Evolutionary conservation across 1,140 invertebrate species (phyloP).

Genomic region (Trissolcus basalis): DNA sequence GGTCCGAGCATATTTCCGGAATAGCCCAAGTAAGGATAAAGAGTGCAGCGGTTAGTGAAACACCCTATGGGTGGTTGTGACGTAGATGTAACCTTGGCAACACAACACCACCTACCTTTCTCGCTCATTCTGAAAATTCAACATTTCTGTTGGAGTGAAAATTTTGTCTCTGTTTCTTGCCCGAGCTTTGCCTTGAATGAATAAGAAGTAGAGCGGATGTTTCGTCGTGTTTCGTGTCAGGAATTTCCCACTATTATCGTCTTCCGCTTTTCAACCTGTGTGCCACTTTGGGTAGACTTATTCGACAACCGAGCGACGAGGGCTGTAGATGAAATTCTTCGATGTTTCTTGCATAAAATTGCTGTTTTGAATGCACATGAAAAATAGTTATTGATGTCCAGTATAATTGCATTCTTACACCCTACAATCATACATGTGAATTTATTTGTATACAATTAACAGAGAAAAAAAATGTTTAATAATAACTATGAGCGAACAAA

Average conservation of each 20-base stretch:
- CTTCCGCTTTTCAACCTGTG: constrained; percentile 16
- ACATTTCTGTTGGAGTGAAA: constrained; percentile 35
- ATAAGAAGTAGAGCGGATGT: constrained; percentile 63
- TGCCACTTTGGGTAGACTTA: constrained; percentile 21
- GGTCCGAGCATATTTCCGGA: constrained; percentile 31
- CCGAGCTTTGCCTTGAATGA: constrained; percentile 51
- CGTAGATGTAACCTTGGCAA: constrained; percentile 72
- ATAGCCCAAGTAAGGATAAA: constrained; percentile 45
- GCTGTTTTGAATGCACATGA: background rate
- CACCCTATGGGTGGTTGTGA: constrained; percentile 65
- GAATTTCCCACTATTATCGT: constrained; percentile 16
- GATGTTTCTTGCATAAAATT: constrained; percentile 3
- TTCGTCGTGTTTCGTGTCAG: constrained; percentile 11
- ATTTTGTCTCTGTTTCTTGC: constrained; percentile 19
- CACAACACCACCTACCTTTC: constrained; percentile 49
- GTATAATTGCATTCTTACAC: background rate
- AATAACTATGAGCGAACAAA: no score
- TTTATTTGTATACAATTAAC: no score
- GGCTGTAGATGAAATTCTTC: constrained; percentile 26
- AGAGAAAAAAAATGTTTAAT: no score
- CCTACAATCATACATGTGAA: no score
- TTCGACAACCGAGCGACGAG: background rate
- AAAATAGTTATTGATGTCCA: constrained; percentile 1
- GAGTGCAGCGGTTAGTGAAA: constrained; percentile 50
- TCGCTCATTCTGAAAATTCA: constrained; percentile 42